phyloP scores from a whole-genome alignment of 2,113 vertebrate genomes.

The Ardeotis arabs region DNA sequence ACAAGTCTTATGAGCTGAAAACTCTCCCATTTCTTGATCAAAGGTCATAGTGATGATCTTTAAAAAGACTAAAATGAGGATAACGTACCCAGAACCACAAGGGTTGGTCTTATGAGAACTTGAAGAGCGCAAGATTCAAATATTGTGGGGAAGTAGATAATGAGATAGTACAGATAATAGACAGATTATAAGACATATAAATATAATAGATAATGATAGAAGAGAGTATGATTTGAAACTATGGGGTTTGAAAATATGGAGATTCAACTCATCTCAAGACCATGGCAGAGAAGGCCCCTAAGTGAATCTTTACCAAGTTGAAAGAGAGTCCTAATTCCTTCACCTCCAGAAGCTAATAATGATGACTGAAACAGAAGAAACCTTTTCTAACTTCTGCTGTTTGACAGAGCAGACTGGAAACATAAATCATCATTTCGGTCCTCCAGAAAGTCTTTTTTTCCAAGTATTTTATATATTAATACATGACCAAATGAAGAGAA shows the following conservation, averaged over 20 bases:
- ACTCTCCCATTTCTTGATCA: not conserved
- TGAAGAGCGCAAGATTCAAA: not conserved
- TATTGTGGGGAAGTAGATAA: not conserved
- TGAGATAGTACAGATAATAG: not conserved
- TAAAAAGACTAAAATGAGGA: not conserved
- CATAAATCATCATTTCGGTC: not conserved
- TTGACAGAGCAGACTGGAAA: not conserved
- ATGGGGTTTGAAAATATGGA: not conserved
- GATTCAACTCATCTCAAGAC: not conserved
- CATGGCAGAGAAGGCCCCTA: not conserved
- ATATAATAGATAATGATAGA: not conserved
- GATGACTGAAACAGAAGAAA: not conserved
- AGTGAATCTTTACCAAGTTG: not conserved
- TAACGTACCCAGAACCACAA: not conserved
- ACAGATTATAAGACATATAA: no score
- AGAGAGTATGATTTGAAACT: not conserved
- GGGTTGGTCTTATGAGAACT: not conserved
- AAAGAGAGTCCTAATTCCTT: not conserved
- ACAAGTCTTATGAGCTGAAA: not conserved
- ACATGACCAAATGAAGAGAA: not conserved
- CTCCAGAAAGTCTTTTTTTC: not conserved
- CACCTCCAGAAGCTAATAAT: not conserved
- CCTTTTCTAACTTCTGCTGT: not conserved
- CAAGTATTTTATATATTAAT: not conserved
- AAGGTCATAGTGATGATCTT: not conserved